Conservation (phyloP, 2,113 vertebrate species). For the Ophiodon elongatus region DNA sequence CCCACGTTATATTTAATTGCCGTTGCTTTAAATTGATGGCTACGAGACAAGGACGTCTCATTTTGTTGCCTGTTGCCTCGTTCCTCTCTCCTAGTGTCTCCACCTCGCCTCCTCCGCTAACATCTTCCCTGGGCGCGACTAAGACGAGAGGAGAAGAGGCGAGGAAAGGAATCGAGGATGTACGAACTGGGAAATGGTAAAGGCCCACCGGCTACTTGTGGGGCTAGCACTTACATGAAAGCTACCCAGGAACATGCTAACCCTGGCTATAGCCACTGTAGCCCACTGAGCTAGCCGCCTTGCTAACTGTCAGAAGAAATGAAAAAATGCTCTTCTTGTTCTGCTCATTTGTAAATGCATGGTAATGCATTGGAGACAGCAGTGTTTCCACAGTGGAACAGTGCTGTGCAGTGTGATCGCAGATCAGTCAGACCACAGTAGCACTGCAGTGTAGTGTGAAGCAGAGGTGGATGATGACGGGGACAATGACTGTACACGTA, state of each 20-base stretch:
- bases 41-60: no score
- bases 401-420: conserved; percentile 32
- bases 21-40: no score
- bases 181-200: neutral
- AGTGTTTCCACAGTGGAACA: conserved; percentile 69
- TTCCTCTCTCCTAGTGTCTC: no score
- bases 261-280: neutral
- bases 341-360: neutral
- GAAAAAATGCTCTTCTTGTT: neutral
- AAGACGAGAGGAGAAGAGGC: no score
- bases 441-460: conserved; percentile 16
- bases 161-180: neutral
- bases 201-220: neutral
- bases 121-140: no score
- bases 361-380: neutral
- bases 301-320: neutral
- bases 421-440: conserved; percentile 64
- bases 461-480: conserved; percentile 70
- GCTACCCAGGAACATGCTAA: neutral
- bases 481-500: conserved; percentile 73
- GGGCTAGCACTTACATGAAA: neutral
- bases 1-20: no score
- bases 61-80: no score
- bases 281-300: neutral
- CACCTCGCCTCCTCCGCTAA: no score